Conservation (phyloP, 2,888 invertebrate species). For the Drosophila stalkeri region DNA sequence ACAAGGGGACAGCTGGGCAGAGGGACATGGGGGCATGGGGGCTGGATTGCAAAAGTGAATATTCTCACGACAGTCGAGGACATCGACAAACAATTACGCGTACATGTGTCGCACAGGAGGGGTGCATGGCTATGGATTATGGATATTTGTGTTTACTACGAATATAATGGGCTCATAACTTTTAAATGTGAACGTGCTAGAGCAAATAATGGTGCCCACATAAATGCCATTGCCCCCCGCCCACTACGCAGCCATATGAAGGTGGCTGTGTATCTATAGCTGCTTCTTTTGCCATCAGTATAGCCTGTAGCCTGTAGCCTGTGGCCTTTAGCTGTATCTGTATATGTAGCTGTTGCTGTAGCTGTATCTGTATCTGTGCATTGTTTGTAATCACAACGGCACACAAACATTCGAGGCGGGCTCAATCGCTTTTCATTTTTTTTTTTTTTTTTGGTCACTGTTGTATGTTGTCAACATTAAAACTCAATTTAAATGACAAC, state of each 20-base stretch:
- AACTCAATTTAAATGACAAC: slow-evolving; percentile 85
- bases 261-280: slow-evolving; percentile 21
- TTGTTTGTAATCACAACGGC: slow-evolving; percentile 63
- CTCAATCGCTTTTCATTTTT: not conserved
- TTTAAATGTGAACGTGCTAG: slow-evolving; percentile 70
- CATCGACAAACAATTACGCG: slow-evolving; percentile 76
- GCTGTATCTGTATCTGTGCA: slow-evolving; percentile 14
- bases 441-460: slow-evolving; percentile 54
- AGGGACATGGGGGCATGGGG: not conserved
- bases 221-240: slow-evolving; percentile 48
- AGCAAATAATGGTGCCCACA: slow-evolving; percentile 81
- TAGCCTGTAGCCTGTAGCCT: not conserved
- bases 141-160: slow-evolving; percentile 78
- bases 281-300: not conserved
- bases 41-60: slow-evolving; percentile 54
- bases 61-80: slow-evolving; percentile 76
- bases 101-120: slow-evolving; percentile 64
- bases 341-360: slow-evolving; percentile 8
- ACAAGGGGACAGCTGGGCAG: slow-evolving; percentile 7
- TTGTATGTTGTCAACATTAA: slow-evolving; percentile 79
- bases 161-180: slow-evolving; percentile 76
- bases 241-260: not conserved
- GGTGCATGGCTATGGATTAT: slow-evolving; percentile 62
- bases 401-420: slow-evolving; percentile 47
- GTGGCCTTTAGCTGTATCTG: slow-evolving; percentile 2